Conservation (phyloP, 1,140 invertebrate species). For the Dendroctonus valens region DNA sequence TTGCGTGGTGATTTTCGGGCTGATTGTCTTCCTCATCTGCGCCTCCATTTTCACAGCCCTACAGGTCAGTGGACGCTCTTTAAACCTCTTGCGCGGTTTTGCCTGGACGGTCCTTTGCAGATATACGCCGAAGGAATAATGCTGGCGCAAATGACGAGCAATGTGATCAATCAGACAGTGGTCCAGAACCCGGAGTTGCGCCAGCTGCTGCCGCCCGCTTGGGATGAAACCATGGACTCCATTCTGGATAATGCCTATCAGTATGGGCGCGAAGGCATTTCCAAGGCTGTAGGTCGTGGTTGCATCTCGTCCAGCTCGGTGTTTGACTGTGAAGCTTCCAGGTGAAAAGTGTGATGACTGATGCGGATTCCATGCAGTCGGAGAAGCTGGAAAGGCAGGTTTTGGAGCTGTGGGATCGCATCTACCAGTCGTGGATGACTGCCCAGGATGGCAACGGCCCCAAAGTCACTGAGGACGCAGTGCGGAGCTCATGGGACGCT, state of each 20-base stretch:
- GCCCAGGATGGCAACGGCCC: conserved; percentile 63
- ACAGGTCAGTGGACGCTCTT: conserved; percentile 57
- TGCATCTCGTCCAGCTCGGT: no score
- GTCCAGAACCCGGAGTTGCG: conserved; percentile 84
- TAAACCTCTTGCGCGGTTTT: no score
- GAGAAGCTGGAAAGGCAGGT: conserved; percentile 87
- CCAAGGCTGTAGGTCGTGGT: conserved; percentile 64
- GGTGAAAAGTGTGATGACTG: conserved; percentile 75
- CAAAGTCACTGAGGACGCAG: conserved; percentile 65
- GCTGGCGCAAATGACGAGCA: conserved; percentile 82
- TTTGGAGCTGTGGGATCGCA: conserved; percentile 87
- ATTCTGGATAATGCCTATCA: conserved; percentile 89
- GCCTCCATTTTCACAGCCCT: conserved; percentile 58
- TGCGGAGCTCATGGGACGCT: conserved; percentile 68
- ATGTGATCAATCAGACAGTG: conserved; percentile 86
- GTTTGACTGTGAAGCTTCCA: conserved; percentile 41
- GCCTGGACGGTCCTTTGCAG: conserved; percentile 53
- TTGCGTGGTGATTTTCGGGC: conserved; percentile 58
- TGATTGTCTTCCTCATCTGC: conserved; percentile 57
- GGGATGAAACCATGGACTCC: conserved; percentile 79
- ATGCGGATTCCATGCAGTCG: conserved; percentile 78
- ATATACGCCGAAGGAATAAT: conserved; percentile 95
- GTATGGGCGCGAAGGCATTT: conserved; percentile 84
- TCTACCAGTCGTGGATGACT: conserved; percentile 90
- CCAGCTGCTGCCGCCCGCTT: conserved; percentile 68